These are phyloP conservation scores for Eufriesea mexicana DNA, from an alignment of 1,140 invertebrate species.

Conservation along the genomic window DNA sequence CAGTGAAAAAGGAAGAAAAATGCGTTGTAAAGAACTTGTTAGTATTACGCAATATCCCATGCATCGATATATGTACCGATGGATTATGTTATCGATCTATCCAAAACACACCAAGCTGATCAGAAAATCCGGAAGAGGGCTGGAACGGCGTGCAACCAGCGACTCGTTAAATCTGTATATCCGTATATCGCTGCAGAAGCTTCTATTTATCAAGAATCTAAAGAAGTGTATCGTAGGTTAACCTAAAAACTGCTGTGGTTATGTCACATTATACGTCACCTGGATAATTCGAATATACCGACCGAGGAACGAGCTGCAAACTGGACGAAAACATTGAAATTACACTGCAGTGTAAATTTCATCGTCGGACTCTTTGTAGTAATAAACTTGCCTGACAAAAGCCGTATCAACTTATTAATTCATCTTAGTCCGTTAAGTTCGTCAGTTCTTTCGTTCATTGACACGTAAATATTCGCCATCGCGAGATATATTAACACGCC, in stretches of 20 bases:
- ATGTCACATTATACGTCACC: slow-evolving; percentile 59
- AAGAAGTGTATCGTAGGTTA: slow-evolving; percentile 6
- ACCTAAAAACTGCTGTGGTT: slow-evolving; percentile 52
- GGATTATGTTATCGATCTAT: slow-evolving; percentile 26
- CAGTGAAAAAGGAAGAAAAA: background rate
- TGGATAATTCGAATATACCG: slow-evolving; percentile 41
- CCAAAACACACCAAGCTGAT: slow-evolving; percentile 29
- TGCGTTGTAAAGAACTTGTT: slow-evolving; percentile 68
- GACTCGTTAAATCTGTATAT: slow-evolving; percentile 42
- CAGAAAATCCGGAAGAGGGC: slow-evolving; percentile 36
- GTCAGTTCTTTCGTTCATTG: background rate
- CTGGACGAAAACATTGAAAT: background rate
- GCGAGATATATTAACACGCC: background rate
- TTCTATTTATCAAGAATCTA: slow-evolving; percentile 58
- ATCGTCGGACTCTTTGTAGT: slow-evolving; percentile 44
- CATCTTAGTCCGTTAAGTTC: slow-evolving; percentile 11
- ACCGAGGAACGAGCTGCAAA: slow-evolving; percentile 36
- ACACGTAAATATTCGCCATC: background rate
- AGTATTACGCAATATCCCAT: slow-evolving; percentile 74
- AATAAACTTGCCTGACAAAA: slow-evolving; percentile 61
- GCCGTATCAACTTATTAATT: slow-evolving; percentile 50
- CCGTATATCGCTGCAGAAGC: slow-evolving; percentile 56
- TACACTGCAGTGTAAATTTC: slow-evolving; percentile 54
- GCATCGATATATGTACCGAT: slow-evolving; percentile 47
- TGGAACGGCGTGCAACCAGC: slow-evolving; percentile 50